Percentiles rank a stretch among this genome's conserved stretches.
These are phyloP conservation scores for Pangasius sanitwongsei DNA, from an alignment of 2,797 vertebrate species.

Conservation along the genomic window DNA sequence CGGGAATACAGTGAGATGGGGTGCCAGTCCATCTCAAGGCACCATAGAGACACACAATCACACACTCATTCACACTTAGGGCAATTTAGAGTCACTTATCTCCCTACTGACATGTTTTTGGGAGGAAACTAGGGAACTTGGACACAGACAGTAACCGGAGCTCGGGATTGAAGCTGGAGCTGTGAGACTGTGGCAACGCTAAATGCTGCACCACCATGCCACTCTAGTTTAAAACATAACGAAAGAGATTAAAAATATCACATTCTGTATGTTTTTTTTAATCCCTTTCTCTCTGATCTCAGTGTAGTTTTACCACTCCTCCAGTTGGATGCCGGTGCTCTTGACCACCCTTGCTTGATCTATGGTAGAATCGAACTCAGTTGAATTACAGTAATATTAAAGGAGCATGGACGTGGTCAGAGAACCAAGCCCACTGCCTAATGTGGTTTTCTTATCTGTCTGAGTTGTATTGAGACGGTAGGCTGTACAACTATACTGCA, in stretches of 20 bases:
- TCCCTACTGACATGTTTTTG: neutral
- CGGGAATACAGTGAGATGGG: neutral
- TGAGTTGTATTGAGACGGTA: slow-evolving; percentile 33
- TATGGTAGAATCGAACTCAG: slow-evolving; percentile 41
- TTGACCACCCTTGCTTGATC: slow-evolving; percentile 12
- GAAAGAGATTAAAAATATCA: neutral
- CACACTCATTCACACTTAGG: neutral
- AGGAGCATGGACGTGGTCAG: slow-evolving; percentile 31
- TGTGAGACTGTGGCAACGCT: too few relatives aligned
- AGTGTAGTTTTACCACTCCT: neutral
- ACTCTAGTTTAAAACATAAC: neutral
- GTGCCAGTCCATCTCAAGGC: too few relatives aligned
- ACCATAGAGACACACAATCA: neutral
- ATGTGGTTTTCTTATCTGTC: slow-evolving; percentile 41
- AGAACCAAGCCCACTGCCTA: slow-evolving; percentile 37
- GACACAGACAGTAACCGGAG: neutral
- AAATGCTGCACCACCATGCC: neutral
- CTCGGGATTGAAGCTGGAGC: neutral
- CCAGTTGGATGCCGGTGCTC: slow-evolving; percentile 10
- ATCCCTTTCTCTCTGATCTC: neutral
- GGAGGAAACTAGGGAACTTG: too few relatives aligned
- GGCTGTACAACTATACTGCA: slow-evolving; percentile 20
- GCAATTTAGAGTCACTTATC: neutral
- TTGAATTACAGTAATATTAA: slow-evolving; percentile 31
- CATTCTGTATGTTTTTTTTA: too few relatives aligned